Conservation (phyloP, 1,140 invertebrate genomes). For the Cylas formicarius region DNA sequence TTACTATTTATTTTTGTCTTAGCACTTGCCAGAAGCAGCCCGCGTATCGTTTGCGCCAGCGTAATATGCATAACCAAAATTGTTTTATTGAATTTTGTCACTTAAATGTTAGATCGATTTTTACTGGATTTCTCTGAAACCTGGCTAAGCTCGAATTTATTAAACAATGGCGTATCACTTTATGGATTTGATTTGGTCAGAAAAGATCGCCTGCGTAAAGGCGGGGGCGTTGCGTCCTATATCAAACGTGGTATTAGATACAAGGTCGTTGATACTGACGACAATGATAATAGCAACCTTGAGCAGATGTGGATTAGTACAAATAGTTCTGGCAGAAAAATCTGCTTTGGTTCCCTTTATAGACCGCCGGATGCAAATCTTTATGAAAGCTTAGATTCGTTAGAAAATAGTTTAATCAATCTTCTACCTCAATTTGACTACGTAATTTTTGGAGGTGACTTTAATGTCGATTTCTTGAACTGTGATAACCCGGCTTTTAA, state of each 20-base stretch:
- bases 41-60: background rate
- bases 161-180: background rate
- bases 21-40: no score
- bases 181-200: background rate
- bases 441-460: no score
- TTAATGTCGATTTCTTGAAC: no score
- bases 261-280: background rate
- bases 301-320: background rate
- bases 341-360: no score
- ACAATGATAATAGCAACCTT: background rate
- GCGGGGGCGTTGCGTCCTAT: background rate
- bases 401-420: no score
- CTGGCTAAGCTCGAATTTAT: background rate
- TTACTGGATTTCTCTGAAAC: background rate
- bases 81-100: background rate
- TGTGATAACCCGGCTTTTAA: no score
- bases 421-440: no score
- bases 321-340: no score
- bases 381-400: no score
- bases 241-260: background rate
- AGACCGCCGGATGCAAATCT: no score
- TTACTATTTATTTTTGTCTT: background rate
- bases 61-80: background rate
- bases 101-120: constrained; percentile 3
- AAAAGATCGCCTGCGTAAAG: background rate